A percentile compares a stretch with the other conserved stretches of the same genome.
Evolutionary conservation across 53 echinoderm and acorn worm genomes (phyloP).

Genomic region (Stichopus horrens): DNA sequence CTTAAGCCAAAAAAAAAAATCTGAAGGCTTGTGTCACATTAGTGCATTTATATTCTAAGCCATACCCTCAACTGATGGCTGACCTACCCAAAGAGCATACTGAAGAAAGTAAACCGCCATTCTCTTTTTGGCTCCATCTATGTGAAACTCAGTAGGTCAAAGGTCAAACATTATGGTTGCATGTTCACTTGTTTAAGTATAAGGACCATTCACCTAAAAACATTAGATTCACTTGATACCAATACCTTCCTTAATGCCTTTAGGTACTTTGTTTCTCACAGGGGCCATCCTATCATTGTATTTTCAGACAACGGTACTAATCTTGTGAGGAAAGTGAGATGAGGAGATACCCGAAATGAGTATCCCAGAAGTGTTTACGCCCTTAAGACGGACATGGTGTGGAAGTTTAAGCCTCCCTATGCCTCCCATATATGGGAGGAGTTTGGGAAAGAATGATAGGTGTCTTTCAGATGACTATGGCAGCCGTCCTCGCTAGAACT

Average conservation of each 20-base stretch:
- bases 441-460: constrained; percentile 50
- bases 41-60: background rate
- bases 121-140: background rate
- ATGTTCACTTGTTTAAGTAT: constrained; percentile 45
- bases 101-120: background rate
- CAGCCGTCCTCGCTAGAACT: constrained; percentile 40
- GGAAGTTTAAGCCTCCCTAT: constrained; percentile 6
- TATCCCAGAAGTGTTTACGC: constrained; percentile 7
- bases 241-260: constrained; percentile 51
- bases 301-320: constrained; percentile 60
- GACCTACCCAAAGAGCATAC: background rate
- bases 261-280: constrained; percentile 36
- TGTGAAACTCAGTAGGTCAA: constrained; percentile 56
- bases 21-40: background rate
- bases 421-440: constrained; percentile 19
- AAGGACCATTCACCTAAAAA: constrained; percentile 43
- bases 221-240: constrained; percentile 50
- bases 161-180: constrained; percentile 53
- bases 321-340: constrained; percentile 19
- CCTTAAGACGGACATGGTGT: constrained; percentile 12
- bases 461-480: constrained; percentile 35
- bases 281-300: constrained; percentile 30
- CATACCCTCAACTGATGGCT: background rate
- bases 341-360: background rate
- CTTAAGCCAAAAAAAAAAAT: background rate